phyloP scores from a whole-genome alignment of 2,888 invertebrate genomes.

The Dolichomitus sp. region DNA sequence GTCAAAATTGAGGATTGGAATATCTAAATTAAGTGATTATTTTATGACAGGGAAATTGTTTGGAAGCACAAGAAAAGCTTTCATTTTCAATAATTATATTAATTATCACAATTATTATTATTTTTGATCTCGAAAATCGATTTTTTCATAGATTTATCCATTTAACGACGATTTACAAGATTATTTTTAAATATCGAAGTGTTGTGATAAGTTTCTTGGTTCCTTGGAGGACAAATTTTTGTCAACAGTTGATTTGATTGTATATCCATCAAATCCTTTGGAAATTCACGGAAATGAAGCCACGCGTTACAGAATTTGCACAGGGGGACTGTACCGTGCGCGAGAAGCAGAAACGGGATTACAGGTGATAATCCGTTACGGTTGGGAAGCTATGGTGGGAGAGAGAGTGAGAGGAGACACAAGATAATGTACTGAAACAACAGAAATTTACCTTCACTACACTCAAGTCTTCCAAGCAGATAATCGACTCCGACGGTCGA shows the following conservation, averaged over 20 bases:
- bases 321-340: too few relatives aligned
- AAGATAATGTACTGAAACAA: slow-evolving; percentile 4
- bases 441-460: slow-evolving; percentile 12
- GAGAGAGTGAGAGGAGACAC: neutral
- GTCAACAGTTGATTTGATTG: neutral
- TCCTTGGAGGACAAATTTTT: neutral
- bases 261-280: slow-evolving; percentile 35
- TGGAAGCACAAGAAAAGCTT: neutral
- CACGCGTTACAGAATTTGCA: slow-evolving; percentile 11
- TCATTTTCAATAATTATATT: too few relatives aligned
- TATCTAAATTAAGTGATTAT: too few relatives aligned
- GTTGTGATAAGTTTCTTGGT: neutral
- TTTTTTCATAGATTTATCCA: neutral
- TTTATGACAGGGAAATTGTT: too few relatives aligned
- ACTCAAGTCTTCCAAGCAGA: neutral
- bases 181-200: too few relatives aligned
- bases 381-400: neutral
- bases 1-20: too few relatives aligned
- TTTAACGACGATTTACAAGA: neutral
- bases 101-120: too few relatives aligned
- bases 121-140: neutral
- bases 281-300: slow-evolving; percentile 1
- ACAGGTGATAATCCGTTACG: slow-evolving; percentile 3
- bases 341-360: slow-evolving; percentile 10
- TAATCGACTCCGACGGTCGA: neutral